Conservation (phyloP, 2,888 invertebrate genomes). For the Lordiphosa andalusiaca region DNA sequence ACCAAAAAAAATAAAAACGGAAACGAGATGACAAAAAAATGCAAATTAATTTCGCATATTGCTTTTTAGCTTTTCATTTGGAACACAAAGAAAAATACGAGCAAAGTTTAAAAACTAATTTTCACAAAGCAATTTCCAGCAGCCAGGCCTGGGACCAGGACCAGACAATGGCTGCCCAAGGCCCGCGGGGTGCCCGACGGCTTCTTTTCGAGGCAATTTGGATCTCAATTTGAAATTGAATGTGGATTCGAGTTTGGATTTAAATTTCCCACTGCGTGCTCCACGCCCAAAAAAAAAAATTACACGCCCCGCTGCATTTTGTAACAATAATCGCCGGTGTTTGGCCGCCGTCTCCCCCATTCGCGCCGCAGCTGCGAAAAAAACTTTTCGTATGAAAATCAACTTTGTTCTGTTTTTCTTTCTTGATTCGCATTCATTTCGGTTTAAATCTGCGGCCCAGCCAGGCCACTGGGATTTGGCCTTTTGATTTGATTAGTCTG, state of each 20-base stretch:
- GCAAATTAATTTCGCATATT: constrained; percentile 70
- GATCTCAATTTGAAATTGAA: constrained; percentile 47
- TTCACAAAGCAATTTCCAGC: constrained; percentile 70
- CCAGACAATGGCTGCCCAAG: neutral
- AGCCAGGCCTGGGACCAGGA: constrained; percentile 39
- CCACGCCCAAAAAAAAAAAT: constrained; percentile 52
- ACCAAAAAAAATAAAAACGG: neutral
- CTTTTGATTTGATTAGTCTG: constrained; percentile 64
- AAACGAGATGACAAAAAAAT: constrained; percentile 52
- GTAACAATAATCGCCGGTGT: constrained; percentile 74
- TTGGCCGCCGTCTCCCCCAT: constrained; percentile 46
- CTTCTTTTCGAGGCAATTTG: constrained; percentile 59
- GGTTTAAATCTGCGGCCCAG: constrained; percentile 55
- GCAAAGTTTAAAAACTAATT: constrained; percentile 72
- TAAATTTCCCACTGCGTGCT: constrained; percentile 44
- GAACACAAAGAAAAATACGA: constrained; percentile 26
- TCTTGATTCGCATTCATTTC: constrained; percentile 49
- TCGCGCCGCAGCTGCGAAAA: constrained; percentile 47
- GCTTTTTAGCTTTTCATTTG: constrained; percentile 51
- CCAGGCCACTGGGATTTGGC: constrained; percentile 26
- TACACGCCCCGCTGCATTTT: constrained; percentile 69
- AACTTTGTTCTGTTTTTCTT: constrained; percentile 57
- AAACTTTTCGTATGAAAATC: constrained; percentile 70
- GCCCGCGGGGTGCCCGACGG: constrained; percentile 11
- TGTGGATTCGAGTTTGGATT: constrained; percentile 54